phyloP scores from a whole-genome alignment of 2,797 vertebrate genomes.

The Sebastes matsubarae region DNA sequence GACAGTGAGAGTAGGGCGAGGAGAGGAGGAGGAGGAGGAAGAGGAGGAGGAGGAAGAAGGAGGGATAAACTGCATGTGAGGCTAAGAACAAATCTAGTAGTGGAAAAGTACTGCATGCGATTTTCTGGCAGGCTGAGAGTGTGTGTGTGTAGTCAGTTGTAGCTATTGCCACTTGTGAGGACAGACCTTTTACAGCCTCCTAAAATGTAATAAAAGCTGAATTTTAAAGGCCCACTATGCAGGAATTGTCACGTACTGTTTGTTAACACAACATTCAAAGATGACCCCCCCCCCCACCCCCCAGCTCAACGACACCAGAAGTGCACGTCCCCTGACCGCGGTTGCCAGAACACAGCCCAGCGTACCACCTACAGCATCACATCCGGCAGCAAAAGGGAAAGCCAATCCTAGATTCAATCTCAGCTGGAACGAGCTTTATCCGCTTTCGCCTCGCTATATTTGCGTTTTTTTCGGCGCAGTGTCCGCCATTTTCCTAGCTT shows the following conservation, averaged over 20 bases:
- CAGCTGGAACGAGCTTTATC: no score
- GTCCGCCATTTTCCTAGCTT: neutral
- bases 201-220: neutral
- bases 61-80: constrained; percentile 46
- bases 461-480: neutral
- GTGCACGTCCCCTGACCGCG: neutral
- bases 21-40: neutral
- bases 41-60: constrained; percentile 10
- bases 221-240: neutral
- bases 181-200: neutral
- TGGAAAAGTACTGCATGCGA: constrained; percentile 80
- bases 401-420: neutral
- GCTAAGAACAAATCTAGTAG: constrained; percentile 62
- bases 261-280: neutral
- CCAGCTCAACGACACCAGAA: neutral
- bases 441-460: neutral
- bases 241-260: neutral
- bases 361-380: neutral
- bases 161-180: constrained; percentile 31
- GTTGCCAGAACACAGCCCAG: neutral
- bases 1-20: constrained; percentile 17
- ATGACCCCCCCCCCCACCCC: accelerated
- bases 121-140: constrained; percentile 1
- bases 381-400: neutral
- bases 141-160: neutral